Percentiles rank a stretch among this genome's conserved stretches.
Evolutionary conservation across 2,113 vertebrate species (phyloP).

Genomic region (Ivindomyrus marchei): DNA sequence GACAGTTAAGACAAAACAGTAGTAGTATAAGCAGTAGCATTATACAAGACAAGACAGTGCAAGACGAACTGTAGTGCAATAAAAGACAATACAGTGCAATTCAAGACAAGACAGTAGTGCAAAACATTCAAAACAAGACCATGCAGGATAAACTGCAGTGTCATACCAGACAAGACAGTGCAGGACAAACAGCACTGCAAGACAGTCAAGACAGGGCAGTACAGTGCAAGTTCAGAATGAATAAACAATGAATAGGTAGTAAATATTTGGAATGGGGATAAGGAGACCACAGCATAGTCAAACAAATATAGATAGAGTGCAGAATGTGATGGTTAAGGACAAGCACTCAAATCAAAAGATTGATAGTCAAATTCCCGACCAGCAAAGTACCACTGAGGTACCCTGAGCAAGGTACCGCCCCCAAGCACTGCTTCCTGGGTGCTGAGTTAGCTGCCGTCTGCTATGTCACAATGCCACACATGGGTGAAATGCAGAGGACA

Average conservation of each 20-base stretch:
- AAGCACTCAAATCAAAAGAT: no score
- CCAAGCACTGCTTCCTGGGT: no score
- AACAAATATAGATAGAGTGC: background rate
- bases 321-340: background rate
- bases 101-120: background rate
- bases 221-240: background rate
- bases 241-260: background rate
- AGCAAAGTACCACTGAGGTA: no score
- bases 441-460: no score
- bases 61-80: background rate
- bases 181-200: background rate
- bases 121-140: background rate
- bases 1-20: background rate
- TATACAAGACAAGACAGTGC: background rate
- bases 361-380: no score
- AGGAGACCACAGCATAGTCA: background rate
- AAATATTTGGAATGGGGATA: background rate
- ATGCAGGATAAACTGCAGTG: background rate
- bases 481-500: no score
- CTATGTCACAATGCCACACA: no score
- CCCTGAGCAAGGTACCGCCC: no score
- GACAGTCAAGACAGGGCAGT: background rate
- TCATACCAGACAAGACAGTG: background rate
- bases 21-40: background rate
- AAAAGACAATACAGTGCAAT: background rate